Evolutionary conservation across 1,140 invertebrate species (phyloP), one percentile per base, ranked within the genome.

Genomic region (Pogonus chalceus): DNA sequence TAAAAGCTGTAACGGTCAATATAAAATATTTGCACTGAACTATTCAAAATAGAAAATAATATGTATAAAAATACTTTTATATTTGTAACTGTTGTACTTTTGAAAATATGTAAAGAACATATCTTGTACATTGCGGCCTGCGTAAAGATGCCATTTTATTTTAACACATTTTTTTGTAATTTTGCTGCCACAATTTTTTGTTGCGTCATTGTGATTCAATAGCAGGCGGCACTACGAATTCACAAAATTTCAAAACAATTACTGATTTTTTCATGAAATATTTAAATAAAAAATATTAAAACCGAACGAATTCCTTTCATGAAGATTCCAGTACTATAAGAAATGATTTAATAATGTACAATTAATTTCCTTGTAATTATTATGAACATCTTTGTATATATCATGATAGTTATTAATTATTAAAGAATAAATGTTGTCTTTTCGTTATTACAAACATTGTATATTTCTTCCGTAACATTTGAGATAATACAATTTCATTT

Each of bases 341-440:
- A n/a, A n/a, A n/a, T n/a, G n/a, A n/a, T n/a, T n/a, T n/a, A n/a
- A n/a, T n/a, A n/a, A n/a, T 43, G 37, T 43, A 43, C 9, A 43
- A 12, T 43, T 43, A 18, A 12, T 43, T 43, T 43, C 18, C 18
- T n/a, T 43, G 18, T 18, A 12, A 18, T 43, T 18, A 43, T 12
- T 43, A 18, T 43, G 18, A 43, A 18, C 7, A 43, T 43, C 37
- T 43, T 43, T 43, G 37, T 43, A 43, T 43, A 43, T 43, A 43
- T 43, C 18, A 43, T 12, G 18, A 43, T 43, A 43, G 37, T 43
- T 61, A 61, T 55, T 56, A 59, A 58, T 57, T 61, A 56, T 52
- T 58, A 58, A 51, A 56, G 54, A 61, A 61, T 61, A 61, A 61
- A 61, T 61, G 60, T 61, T 61, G 60, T 61, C 60, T 61, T 61